Conservation (phyloP, 1,140 invertebrate species). For the Drosophila sturtevanti region DNA sequence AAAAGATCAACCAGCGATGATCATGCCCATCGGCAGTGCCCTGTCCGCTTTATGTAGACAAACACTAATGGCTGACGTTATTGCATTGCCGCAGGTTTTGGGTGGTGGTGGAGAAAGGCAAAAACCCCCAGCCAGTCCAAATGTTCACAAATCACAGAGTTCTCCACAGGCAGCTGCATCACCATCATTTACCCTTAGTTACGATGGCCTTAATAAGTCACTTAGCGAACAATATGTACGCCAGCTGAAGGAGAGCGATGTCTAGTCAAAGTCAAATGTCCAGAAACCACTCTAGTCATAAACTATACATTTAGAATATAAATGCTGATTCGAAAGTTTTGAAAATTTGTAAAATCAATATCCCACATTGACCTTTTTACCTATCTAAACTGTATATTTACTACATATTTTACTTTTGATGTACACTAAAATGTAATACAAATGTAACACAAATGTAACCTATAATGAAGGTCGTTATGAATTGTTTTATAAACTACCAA, state of each 20-base stretch:
- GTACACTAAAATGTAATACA: too few species aligned
- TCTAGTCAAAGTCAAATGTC: conserved; percentile 55
- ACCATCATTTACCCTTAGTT: conserved; percentile 6
- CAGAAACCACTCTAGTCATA: conserved; percentile 62
- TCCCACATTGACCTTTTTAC: conserved; percentile 5
- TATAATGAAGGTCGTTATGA: not conserved
- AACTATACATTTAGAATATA: conserved; percentile 2
- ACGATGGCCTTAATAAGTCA: conserved; percentile 67
- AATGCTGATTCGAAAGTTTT: not conserved
- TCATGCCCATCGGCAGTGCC: conserved; percentile 43
- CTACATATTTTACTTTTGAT: not conserved
- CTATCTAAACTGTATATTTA: not conserved
- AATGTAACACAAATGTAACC: not conserved
- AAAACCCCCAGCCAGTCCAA: conserved; percentile 58
- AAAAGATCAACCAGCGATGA: conserved; percentile 43
- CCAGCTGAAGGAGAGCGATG: conserved; percentile 76
- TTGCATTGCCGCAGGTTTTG: conserved; percentile 59
- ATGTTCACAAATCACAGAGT: conserved; percentile 73
- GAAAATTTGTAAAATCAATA: not conserved
- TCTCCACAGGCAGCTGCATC: conserved; percentile 60
- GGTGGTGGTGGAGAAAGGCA: conserved; percentile 34
- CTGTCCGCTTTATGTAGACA: conserved; percentile 71
- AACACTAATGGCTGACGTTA: conserved; percentile 65
- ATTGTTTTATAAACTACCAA: conserved; percentile 1
- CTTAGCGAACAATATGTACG: conserved; percentile 77